Conservation (phyloP, 2,113 vertebrate genomes). For the Anser cygnoides region DNA sequence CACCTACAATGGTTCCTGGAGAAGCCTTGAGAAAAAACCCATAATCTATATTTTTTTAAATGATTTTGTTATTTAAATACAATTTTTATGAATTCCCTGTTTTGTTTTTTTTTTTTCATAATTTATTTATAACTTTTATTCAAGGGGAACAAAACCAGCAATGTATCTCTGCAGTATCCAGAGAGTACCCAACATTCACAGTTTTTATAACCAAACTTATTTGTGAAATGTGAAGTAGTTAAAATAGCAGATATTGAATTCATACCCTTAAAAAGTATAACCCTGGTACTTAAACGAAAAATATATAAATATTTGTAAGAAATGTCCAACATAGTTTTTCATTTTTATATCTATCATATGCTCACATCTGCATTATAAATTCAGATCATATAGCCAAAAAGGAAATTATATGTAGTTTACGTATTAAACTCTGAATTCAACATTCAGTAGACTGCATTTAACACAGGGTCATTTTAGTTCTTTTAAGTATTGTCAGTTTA, state of each 20-base stretch:
- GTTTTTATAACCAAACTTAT: conserved; percentile 2
- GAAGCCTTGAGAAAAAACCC: conserved; percentile 59
- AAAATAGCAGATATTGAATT: neutral
- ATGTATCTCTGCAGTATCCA: conserved; percentile 12
- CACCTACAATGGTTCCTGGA: conserved; percentile 66
- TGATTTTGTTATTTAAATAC: conserved; percentile 38
- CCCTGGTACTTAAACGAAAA: neutral
- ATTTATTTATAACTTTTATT: neutral
- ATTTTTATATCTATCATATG: neutral
- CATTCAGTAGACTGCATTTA: neutral
- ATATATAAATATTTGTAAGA: neutral
- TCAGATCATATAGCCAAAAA: neutral
- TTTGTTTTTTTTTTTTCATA: neutral
- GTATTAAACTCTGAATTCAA: neutral
- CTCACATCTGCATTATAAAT: neutral
- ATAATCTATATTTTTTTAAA: conserved; percentile 1
- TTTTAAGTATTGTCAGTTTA: neutral
- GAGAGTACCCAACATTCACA: neutral
- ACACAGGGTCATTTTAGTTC: neutral
- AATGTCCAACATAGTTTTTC: neutral
- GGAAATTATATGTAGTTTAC: neutral
- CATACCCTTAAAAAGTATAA: neutral
- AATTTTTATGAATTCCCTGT: neutral
- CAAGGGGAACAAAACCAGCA: neutral
- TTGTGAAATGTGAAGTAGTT: neutral